Base-by-base conservation (phyloP, 2,888 invertebrate genomes). In the Dendrolimus pini region DNA sequence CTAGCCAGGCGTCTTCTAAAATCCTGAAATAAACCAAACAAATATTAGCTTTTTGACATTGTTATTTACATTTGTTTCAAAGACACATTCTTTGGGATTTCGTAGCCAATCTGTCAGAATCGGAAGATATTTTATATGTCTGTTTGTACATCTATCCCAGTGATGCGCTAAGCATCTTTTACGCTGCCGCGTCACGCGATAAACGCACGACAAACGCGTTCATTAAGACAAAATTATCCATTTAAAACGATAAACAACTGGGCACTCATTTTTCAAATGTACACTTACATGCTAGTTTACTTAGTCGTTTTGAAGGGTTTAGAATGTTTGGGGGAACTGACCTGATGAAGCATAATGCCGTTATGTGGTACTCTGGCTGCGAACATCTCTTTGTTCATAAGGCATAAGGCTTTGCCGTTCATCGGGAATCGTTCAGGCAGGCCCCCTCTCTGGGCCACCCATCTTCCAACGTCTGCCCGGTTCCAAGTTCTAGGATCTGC, bases 351-450 rank as follows among this genome's bases (percentile, higher is more conserved):
- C 60, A 92, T 81, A 73, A 93, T 93, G 9, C 95, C 95, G 0
- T 93, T 93, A 1, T 92, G 79, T 0, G 95, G 95, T 52, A 95
- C 95, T 54, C 95, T 82, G 62, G 92, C 91, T 1, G 93, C 88
- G 82, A 95, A 95, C 95, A 95, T 95, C 57, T 93, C 93, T 10
- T 92, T 88, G n/a, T 93, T 92, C 95, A 96, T 95, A 58, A 96
- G 91, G 65, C 95, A 95, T 7, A 96, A 83, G 0, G 95, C 95
- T 80, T 96, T 96, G 56, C 95, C 95, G 80, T 96, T 96, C 95
- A 95, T 95, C 0, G 93, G 93, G 82, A 96, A 96, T 63, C 95
- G 87, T 60, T 92, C 92, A 0, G 93, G 92, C 0, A 93, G 80
- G 1, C 92, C 91, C 55, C 94, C 94, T 7, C 90, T 82, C 0